Percentiles rank a stretch among this genome's conserved stretches.
Evolutionary conservation across 1,140 invertebrate genomes (phyloP).

Genomic region (Ceratosolen fusciceps): DNA sequence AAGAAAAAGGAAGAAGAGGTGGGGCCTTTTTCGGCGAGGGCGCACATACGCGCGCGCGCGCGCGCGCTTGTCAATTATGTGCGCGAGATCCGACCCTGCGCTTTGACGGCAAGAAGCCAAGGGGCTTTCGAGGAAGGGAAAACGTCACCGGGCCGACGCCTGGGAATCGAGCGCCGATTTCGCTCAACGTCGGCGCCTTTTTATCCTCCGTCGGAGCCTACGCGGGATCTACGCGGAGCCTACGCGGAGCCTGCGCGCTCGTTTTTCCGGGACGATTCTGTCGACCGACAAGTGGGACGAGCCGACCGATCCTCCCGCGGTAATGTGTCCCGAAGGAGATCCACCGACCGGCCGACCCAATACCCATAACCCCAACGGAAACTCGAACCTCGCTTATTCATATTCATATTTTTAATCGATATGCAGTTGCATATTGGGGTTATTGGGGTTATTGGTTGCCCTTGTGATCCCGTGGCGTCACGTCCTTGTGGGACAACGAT

Average conservation of each 20-base stretch:
- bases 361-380: no score
- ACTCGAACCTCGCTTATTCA: no score
- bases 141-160: not conserved
- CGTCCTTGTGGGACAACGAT: no score
- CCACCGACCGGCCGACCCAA: no score
- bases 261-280: not conserved
- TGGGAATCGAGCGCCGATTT: not conserved
- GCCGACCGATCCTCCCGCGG: no score
- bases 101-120: not conserved
- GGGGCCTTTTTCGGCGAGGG: constrained; percentile 25
- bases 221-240: not conserved
- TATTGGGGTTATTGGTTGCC: no score
- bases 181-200: not conserved
- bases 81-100: not conserved
- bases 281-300: no score
- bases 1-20: constrained; percentile 5
- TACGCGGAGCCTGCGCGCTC: not conserved
- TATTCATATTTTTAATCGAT: no score
- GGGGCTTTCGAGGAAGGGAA: not conserved
- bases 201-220: not conserved
- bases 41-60: constrained; percentile 6
- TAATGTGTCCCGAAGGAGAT: no score
- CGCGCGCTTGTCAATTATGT: constrained; percentile 24
- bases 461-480: no score
- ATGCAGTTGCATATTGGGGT: no score